A percentile compares a stretch with the other conserved stretches of the same genome.
These are phyloP conservation scores for Taphrorychus bicolor DNA, from an alignment of 2,888 invertebrate genomes.

Conservation along the genomic window DNA sequence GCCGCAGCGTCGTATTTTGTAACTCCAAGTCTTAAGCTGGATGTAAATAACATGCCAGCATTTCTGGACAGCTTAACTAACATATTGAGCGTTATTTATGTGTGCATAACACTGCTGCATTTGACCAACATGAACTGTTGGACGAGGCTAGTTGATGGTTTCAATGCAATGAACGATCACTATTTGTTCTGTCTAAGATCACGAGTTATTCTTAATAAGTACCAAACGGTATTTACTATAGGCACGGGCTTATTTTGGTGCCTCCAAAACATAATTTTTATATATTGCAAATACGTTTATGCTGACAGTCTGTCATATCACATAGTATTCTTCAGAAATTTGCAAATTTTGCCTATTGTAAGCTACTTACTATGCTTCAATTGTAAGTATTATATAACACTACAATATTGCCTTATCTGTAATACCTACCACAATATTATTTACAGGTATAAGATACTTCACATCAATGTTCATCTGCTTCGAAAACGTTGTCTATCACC, in stretches of 20 bases:
- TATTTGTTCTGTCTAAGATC: conserved; percentile 54
- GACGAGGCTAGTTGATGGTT: conserved; percentile 19
- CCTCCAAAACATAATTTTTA: conserved; percentile 46
- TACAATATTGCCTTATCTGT: neutral
- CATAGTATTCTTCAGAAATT: conserved; percentile 16
- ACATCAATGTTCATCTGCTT: conserved; percentile 55
- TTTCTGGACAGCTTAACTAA: conserved; percentile 52
- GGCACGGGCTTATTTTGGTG: conserved; percentile 42
- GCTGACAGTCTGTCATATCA: neutral
- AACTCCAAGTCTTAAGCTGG: conserved; percentile 5
- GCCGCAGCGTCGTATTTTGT: conserved; percentile 15
- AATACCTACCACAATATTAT: too few species aligned
- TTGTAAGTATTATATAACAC: conserved; percentile 13
- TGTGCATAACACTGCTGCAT: conserved; percentile 48
- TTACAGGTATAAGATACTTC: conserved; percentile 45
- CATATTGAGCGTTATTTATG: conserved; percentile 51
- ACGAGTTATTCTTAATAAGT: conserved; percentile 41
- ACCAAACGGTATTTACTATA: conserved; percentile 48
- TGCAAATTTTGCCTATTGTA: conserved; percentile 9
- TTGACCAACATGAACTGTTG: conserved; percentile 45
- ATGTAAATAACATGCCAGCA: conserved; percentile 45
- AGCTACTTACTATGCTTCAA: conserved; percentile 8
- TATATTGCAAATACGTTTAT: neutral
- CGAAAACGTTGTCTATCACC: conserved; percentile 53
- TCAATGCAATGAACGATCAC: conserved; percentile 51